Evolutionary conservation across 2,113 vertebrate genomes (phyloP), one percentile per base, ranked within the genome.

Genomic region (Poecile atricapillus): DNA sequence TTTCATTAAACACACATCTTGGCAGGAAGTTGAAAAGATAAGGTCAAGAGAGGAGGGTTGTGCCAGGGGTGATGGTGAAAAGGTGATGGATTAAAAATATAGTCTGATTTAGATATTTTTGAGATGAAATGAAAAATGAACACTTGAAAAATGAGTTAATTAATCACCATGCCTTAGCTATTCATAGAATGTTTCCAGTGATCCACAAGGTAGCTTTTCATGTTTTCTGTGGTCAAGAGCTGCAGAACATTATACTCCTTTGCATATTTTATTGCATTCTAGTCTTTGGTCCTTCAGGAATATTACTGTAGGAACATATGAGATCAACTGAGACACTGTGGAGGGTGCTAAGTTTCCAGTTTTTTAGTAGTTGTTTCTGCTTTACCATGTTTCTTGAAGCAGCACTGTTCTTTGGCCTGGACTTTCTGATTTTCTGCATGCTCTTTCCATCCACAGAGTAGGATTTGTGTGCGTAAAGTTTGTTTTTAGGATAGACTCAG

Each of bases 21-120:
- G 84, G 67, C 41, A 87, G 96, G 94, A 97, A 97, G 95, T 93
- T 90, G 71, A 89, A 95, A 97, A 94, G 78, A 85, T 90, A 84
- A 97, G 86, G 93, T 97, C 93, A 95, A 81, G 62, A 90, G 83
- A 71, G 50, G 39, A 93, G 24, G 21, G 39, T 64, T 94, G 75
- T 80, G 84, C 82, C 69, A 92, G 31, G 47, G 62, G 59, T 96
- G 59, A 83, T 1, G 21, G 64, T 86, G 64, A 87, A 91, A 94
- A 86, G 59, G 73, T 77, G 59, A 79, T 79, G 73, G 73, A 74
- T 90, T 88, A 94, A 92, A 69, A 96, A 94, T 95, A 77, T 9
- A 73, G 35, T 52, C 52, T 16, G 71, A 90, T 87, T 86, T 93
- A 94, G 58, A 89, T 90, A 70, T 94, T 95, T 97, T 95, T 95